Conservation (phyloP, 2,888 invertebrate genomes). For the Antheraea yamamai region DNA sequence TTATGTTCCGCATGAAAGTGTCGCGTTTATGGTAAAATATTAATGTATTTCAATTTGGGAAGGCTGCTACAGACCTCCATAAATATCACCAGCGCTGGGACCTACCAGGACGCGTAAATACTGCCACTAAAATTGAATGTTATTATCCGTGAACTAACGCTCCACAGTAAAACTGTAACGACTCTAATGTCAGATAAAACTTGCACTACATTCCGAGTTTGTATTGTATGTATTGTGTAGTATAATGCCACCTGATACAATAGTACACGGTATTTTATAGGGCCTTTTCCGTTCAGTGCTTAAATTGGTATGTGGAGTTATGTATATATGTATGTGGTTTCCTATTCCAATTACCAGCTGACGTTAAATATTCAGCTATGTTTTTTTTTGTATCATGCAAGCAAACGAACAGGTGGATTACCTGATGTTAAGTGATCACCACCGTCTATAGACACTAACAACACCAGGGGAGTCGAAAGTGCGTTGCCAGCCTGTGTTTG, state of each 20-base stretch:
- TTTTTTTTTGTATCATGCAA: no score
- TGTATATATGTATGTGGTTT: no score
- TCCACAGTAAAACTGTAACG: conserved; percentile 42
- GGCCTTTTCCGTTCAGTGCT: background rate
- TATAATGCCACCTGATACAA: background rate
- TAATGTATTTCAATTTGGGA: conserved; percentile 82
- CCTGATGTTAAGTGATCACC: no score
- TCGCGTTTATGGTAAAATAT: conserved; percentile 82
- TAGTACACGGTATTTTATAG: background rate
- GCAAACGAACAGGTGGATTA: no score
- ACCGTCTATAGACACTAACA: no score
- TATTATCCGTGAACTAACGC: conserved; percentile 67
- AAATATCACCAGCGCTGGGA: conserved; percentile 73
- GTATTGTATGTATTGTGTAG: background rate
- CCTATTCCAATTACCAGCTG: no score
- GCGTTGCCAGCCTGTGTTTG: no score
- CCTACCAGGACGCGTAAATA: conserved; percentile 74
- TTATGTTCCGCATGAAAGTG: conserved; percentile 79
- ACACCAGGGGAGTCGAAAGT: no score
- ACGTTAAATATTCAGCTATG: no score
- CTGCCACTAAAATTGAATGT: conserved; percentile 77
- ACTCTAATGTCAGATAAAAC: conserved; percentile 46
- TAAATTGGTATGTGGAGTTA: background rate
- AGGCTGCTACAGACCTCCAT: conserved; percentile 78
- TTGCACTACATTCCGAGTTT: conserved; percentile 30